Percentiles rank a stretch among this genome's conserved stretches.
Conservation (phyloP, 2,888 invertebrate genomes). For the Aphodius sticticus region DNA sequence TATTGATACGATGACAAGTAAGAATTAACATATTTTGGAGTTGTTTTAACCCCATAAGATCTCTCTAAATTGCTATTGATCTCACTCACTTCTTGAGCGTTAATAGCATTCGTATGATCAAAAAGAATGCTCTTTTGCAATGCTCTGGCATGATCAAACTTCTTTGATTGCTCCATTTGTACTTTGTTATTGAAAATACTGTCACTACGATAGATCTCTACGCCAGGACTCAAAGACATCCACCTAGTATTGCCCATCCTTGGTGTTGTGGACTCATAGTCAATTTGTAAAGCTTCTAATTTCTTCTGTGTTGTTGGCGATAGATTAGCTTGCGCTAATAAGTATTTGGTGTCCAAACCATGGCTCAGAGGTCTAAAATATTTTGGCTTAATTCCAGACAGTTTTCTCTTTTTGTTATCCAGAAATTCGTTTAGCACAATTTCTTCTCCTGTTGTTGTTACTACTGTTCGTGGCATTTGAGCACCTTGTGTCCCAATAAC, state of each 20-base stretch:
- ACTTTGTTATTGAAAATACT: conserved; percentile 16
- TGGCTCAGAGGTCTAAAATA: conserved; percentile 23
- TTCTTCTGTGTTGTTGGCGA: conserved; percentile 30
- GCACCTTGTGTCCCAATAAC: conserved; percentile 5
- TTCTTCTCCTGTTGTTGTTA: conserved; percentile 22
- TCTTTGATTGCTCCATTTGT: conserved; percentile 21
- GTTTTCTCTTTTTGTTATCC: conserved; percentile 31
- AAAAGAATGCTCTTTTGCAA: conserved; percentile 27
- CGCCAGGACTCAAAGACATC: conserved; percentile 29
- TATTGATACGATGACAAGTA: neutral
- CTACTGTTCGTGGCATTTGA: neutral
- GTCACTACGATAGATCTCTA: conserved; percentile 32
- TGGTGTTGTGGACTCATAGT: conserved; percentile 18
- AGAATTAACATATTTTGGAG: neutral
- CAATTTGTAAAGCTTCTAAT: conserved; percentile 24
- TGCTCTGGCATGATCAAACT: conserved; percentile 32
- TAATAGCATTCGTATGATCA: conserved; percentile 24
- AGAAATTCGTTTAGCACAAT: conserved; percentile 28
- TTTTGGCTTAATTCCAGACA: conserved; percentile 32
- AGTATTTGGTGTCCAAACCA: conserved; percentile 23
- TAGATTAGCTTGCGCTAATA: conserved; percentile 28
- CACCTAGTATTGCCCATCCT: conserved; percentile 27
- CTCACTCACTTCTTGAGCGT: neutral
- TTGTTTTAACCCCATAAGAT: neutral
- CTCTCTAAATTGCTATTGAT: neutral